Conservation (phyloP, 35 echinoderm and acorn worm genomes). For the Heliocidaris tuberculata region DNA sequence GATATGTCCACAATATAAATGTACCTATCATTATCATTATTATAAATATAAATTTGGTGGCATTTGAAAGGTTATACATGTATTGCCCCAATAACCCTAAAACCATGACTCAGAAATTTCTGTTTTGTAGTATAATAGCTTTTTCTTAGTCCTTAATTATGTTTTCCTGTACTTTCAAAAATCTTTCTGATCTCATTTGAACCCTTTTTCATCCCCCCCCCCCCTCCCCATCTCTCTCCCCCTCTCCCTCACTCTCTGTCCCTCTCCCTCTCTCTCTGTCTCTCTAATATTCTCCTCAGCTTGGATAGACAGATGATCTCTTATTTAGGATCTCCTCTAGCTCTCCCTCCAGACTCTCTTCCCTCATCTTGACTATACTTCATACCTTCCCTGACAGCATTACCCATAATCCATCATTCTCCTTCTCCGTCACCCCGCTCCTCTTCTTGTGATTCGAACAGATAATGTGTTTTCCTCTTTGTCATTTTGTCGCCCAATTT, state of each 20-base stretch:
- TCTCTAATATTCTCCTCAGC: neutral
- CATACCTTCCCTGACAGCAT: neutral
- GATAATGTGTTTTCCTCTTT: conserved; percentile 4
- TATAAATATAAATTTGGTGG: too few species aligned
- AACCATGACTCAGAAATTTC: neutral
- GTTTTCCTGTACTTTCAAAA: neutral
- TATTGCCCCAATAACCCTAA: neutral
- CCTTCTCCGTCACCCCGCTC: neutral
- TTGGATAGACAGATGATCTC: neutral
- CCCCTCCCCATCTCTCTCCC: neutral
- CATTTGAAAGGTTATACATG: too few species aligned
- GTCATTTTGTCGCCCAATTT: conserved; percentile 16
- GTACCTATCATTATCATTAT: too few species aligned
- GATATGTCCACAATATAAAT: too few species aligned
- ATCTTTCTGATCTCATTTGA: neutral
- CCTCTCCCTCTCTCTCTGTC: neutral
- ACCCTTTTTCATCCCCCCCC: neutral
- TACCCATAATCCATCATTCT: conserved; percentile 1
- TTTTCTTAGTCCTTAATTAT: neutral
- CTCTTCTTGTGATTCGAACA: neutral
- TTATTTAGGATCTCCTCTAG: neutral
- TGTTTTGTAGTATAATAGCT: neutral
- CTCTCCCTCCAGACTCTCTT: neutral
- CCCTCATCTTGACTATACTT: neutral
- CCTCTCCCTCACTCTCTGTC: neutral